Evolutionary conservation across 92 coral and sea anemone genomes (phyloP).

Genomic region (Siderastrea radians): DNA sequence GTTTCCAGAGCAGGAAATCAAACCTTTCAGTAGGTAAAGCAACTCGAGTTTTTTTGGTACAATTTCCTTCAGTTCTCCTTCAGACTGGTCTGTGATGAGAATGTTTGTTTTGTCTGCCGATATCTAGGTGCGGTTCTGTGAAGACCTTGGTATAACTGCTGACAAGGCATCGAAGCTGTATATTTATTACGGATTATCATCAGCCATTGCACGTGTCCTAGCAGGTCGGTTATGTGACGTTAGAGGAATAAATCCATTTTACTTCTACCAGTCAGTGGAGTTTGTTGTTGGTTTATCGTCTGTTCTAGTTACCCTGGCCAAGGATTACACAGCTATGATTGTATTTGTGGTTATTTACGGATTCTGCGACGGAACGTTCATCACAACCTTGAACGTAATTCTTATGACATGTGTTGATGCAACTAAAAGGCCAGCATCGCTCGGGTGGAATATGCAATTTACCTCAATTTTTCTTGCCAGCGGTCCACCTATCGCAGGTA

Average conservation of each 20-base stretch:
- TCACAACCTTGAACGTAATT: constrained; percentile 54
- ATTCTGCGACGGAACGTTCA: constrained; percentile 52
- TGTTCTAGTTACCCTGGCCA: constrained; percentile 29
- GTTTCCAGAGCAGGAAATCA: too few relatives aligned
- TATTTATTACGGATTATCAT: constrained; percentile 49
- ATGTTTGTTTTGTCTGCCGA: not conserved
- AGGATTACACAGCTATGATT: constrained; percentile 27
- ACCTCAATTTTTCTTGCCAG: constrained; percentile 54
- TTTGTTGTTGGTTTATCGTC: constrained; percentile 39
- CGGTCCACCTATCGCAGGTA: constrained; percentile 61
- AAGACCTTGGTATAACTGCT: constrained; percentile 48
- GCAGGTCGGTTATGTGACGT: constrained; percentile 54
- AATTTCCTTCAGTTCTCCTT: too few relatives aligned
- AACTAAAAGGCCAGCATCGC: constrained; percentile 30
- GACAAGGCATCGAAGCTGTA: constrained; percentile 52
- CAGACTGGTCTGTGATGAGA: too few relatives aligned
- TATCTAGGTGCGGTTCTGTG: constrained; percentile 41
- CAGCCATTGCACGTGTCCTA: constrained; percentile 50
- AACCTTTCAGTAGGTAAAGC: too few relatives aligned
- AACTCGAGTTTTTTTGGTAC: too few relatives aligned
- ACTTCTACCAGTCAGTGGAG: constrained; percentile 54
- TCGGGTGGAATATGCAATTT: constrained; percentile 48
- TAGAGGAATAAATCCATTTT: constrained; percentile 39
- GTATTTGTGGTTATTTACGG: constrained; percentile 58
- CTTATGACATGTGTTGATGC: constrained; percentile 42